phyloP scores from a whole-genome alignment of 2,797 vertebrate genomes.

The Sebastes iracundus region DNA sequence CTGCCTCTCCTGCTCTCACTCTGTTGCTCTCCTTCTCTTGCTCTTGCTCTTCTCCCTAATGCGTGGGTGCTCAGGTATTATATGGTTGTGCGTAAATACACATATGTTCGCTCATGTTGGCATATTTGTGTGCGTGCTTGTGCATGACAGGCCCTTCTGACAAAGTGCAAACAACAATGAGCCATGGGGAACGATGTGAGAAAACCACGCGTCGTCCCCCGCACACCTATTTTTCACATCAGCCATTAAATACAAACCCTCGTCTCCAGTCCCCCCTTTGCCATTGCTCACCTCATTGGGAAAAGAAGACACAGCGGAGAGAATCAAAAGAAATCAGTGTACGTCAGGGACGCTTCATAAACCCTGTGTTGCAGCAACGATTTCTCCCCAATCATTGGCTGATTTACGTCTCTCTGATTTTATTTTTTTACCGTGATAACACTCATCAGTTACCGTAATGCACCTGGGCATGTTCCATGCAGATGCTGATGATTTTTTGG shows the following conservation, averaged over 20 bases:
- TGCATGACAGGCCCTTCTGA: conserved; percentile 26
- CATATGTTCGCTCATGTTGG: conserved; percentile 6
- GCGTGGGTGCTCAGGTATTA: conserved; percentile 11
- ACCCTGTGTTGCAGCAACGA: conserved; percentile 64
- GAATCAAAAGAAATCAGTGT: conserved; percentile 76
- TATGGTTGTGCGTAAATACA: conserved; percentile 6
- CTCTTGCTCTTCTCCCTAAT: conserved; percentile 11
- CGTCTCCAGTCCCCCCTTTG: conserved; percentile 17
- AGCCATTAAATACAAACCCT: conserved; percentile 55
- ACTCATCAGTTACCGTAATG: conserved; percentile 80
- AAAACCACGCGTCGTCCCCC: conserved; percentile 46
- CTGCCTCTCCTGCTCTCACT: conserved; percentile 41
- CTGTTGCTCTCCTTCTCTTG: conserved; percentile 20
- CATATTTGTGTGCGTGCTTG: conserved; percentile 12
- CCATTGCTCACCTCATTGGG: conserved; percentile 47
- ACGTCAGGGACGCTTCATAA: conserved; percentile 76
- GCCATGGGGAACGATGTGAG: conserved; percentile 54
- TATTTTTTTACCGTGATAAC: conserved; percentile 68
- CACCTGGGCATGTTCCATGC: conserved; percentile 71
- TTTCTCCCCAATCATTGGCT: conserved; percentile 67
- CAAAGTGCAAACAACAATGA: conserved; percentile 61
- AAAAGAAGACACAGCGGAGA: conserved; percentile 66
- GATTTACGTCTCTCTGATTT: conserved; percentile 76
- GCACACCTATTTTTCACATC: conserved; percentile 62
- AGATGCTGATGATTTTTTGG: conserved; percentile 42